phyloP scores from a whole-genome alignment of 2,113 vertebrate species.

The Leptobrachium ailaonicum region DNA sequence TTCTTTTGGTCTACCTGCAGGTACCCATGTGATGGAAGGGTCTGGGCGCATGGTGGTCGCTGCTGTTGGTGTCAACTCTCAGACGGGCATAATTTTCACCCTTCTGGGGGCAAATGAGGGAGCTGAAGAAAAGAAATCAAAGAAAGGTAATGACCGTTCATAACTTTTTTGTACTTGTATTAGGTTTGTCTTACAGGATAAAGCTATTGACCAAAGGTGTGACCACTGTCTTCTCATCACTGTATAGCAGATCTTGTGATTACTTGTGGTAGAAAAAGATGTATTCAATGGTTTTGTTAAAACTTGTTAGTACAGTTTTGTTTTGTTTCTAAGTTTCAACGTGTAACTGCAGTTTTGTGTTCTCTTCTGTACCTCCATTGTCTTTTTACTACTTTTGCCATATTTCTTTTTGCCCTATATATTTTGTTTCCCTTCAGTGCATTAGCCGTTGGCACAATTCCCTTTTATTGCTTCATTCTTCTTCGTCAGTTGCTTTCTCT shows the following conservation, averaged over 20 bases:
- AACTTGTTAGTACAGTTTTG: no score
- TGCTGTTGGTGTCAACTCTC: slow-evolving; percentile 92
- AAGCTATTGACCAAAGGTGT: no score
- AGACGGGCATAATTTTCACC: slow-evolving; percentile 96
- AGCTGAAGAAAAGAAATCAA: slow-evolving; percentile 87
- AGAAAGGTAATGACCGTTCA: slow-evolving; percentile 84
- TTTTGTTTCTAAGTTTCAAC: no score
- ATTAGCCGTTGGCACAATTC: background rate
- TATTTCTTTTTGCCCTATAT: background rate
- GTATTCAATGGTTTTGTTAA: no score
- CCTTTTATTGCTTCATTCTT: background rate
- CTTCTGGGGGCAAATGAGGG: slow-evolving; percentile 84
- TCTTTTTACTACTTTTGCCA: background rate
- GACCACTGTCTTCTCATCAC: no score
- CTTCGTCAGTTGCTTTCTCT: background rate
- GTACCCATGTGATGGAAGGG: slow-evolving; percentile 98
- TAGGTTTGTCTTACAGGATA: no score
- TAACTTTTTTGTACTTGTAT: background rate
- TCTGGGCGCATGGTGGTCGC: slow-evolving; percentile 92
- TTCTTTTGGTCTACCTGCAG: slow-evolving; percentile 58
- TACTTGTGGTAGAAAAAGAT: no score
- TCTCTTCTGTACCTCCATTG: background rate
- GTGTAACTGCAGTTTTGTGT: background rate
- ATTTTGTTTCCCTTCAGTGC: background rate
- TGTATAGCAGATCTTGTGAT: no score